These are phyloP conservation scores for Morpho helenor DNA, from an alignment of 2,888 invertebrate species.

Conservation along the genomic window DNA sequence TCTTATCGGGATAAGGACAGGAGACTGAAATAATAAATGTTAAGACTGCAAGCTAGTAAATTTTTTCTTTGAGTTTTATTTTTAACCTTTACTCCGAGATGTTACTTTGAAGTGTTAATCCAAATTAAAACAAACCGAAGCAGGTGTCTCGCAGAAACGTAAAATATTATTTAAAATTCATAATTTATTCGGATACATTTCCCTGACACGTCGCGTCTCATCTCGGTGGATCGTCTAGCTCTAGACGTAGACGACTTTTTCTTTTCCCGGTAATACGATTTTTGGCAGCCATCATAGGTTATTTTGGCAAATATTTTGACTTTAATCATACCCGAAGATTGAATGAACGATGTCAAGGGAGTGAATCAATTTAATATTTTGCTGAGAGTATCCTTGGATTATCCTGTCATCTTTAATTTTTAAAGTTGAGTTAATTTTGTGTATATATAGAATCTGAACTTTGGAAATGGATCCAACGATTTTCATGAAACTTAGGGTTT, in stretches of 20 bases:
- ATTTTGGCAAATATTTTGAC: constrained; percentile 68
- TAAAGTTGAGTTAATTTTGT: too few relatives aligned
- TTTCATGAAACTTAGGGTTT: too few relatives aligned
- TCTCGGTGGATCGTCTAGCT: constrained; percentile 69
- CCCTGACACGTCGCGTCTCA: constrained; percentile 57
- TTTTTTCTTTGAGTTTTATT: too few relatives aligned
- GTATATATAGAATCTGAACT: too few relatives aligned
- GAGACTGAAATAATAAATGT: too few relatives aligned
- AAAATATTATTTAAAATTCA: constrained; percentile 10
- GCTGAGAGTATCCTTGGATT: constrained; percentile 42
- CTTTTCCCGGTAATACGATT: constrained; percentile 70
- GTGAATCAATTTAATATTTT: constrained; percentile 47
- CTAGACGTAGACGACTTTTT: constrained; percentile 64
- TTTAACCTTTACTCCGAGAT: too few relatives aligned
- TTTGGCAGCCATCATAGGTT: constrained; percentile 68
- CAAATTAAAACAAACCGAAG: not conserved
- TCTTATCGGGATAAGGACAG: too few relatives aligned
- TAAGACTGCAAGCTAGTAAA: too few relatives aligned
- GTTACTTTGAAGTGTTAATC: too few relatives aligned
- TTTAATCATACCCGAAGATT: constrained; percentile 67
- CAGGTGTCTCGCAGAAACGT: constrained; percentile 1
- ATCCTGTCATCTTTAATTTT: too few relatives aligned
- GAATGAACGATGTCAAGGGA: constrained; percentile 67
- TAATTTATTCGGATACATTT: constrained; percentile 20
- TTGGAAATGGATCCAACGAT: too few relatives aligned